Evolutionary conservation across 2,797 vertebrate genomes (phyloP), one percentile per base, ranked within the genome.

Genomic region (Mormyrops boulengeri): DNA sequence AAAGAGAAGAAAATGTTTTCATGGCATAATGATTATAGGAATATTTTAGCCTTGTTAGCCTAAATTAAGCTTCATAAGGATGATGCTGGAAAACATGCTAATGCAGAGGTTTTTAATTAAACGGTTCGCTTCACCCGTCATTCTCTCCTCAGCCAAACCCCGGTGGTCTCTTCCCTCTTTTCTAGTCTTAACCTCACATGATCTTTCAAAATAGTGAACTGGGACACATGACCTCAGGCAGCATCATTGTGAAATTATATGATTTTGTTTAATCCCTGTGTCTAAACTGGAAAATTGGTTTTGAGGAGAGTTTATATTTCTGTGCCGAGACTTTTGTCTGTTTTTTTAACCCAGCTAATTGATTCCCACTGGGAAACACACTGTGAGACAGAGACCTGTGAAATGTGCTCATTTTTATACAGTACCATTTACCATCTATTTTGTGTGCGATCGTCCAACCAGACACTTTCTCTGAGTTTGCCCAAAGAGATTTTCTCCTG

Each of bases 51-150:
- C 77, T 82, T 82, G 77, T 47, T 82, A 47, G 41, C 77, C 41
- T 47, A 44, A 82, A 82, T 82, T 19, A 82, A 44, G 77, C 38
- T 82, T 82, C 41, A 73, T 38, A 73, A 82, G 7, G 41, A 44
- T 82, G 38, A 17, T 1, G 14, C 17, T n/a, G 77, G 38, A 22
- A 22, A 82, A 47, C 77, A 82, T 82, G 77, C 77, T 47, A 82
- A 82, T 82, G 77, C 77, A 19, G 41, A 47, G 77, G 17, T n/a
- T 41, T 82, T 82, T 82, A 82, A 82, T 82, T 82, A 82, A 82
- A 82, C 7, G 77, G 19, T 9, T 82, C 14, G 30, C 7, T 47
- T 82, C 77, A 19, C 77, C 77, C 9, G 41, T n/a, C 38, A 5
- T 41, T 26, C 1, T 82, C 41, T 82, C 38, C 77, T 44, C 41